Evolutionary conservation across 2,797 vertebrate genomes (phyloP).

Genomic region (Trichosurus vulpecula): DNA sequence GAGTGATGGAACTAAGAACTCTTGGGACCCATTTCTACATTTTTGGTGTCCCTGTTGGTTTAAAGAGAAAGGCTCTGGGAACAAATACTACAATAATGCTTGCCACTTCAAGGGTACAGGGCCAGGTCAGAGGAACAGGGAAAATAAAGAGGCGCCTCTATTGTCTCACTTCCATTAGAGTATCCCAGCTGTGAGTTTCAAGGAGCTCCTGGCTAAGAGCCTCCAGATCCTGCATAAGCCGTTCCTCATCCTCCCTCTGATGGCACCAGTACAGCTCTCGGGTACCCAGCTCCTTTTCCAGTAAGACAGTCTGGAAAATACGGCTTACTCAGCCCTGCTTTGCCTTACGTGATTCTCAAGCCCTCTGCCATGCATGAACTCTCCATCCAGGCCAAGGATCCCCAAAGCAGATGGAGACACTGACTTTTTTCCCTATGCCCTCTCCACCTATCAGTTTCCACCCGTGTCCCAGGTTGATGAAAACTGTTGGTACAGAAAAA

Average conservation of each 20-base stretch:
- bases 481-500: background rate
- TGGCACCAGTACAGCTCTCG: slow-evolving; percentile 85
- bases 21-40: background rate
- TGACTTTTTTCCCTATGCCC: too few relatives aligned
- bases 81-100: background rate
- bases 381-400: background rate
- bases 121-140: background rate
- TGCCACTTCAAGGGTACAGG: background rate
- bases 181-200: slow-evolving; percentile 62
- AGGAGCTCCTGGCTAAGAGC: slow-evolving; percentile 78
- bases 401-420: background rate
- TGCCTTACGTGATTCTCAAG: background rate
- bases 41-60: background rate
- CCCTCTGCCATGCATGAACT: background rate
- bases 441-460: background rate
- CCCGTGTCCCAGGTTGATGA: background rate
- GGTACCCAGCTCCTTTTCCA: slow-evolving; percentile 87
- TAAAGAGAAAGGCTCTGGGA: background rate
- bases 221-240: slow-evolving; percentile 85
- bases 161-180: slow-evolving; percentile 76
- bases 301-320: slow-evolving; percentile 84
- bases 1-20: background rate
- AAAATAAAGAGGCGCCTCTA: rapidly evolving
- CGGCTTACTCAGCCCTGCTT: background rate
- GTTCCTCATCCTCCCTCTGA: slow-evolving; percentile 88